Evolutionary conservation across 2,113 vertebrate species (phyloP).

Genomic region (Lethenteron camtschaticum): DNA sequence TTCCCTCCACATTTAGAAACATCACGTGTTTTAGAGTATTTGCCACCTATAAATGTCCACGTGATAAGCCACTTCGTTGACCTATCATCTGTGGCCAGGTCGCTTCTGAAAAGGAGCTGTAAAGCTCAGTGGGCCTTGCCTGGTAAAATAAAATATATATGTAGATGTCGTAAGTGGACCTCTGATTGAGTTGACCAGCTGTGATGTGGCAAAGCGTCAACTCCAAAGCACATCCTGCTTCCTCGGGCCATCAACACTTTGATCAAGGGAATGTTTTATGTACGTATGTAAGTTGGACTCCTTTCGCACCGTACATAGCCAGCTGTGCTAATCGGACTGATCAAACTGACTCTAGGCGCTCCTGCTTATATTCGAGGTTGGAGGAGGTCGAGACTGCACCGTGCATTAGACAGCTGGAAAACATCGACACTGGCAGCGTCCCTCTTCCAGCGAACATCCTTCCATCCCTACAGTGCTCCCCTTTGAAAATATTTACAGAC

Average conservation of each 20-base stretch:
- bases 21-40: too few species aligned
- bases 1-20: too few species aligned
- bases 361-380: neutral
- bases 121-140: too few species aligned
- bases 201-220: neutral
- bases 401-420: neutral
- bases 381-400: neutral
- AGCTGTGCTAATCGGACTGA: neutral
- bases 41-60: too few species aligned
- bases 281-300: too few species aligned
- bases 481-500: neutral
- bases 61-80: too few species aligned
- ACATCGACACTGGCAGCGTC: neutral
- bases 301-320: too few species aligned
- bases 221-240: neutral
- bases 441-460: neutral
- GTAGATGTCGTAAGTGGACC: neutral
- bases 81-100: too few species aligned
- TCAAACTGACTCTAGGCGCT: neutral
- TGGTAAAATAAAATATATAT: too few species aligned
- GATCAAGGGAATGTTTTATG: neutral
- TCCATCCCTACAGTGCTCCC: neutral
- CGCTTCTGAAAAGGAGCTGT: too few species aligned
- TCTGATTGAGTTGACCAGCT: slow-evolving; percentile 1
- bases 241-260: neutral